A percentile compares a stretch with the other conserved stretches of the same genome.
Evolutionary conservation across 2,113 vertebrate species (phyloP).

Genomic region (Chaetops frenatus): DNA sequence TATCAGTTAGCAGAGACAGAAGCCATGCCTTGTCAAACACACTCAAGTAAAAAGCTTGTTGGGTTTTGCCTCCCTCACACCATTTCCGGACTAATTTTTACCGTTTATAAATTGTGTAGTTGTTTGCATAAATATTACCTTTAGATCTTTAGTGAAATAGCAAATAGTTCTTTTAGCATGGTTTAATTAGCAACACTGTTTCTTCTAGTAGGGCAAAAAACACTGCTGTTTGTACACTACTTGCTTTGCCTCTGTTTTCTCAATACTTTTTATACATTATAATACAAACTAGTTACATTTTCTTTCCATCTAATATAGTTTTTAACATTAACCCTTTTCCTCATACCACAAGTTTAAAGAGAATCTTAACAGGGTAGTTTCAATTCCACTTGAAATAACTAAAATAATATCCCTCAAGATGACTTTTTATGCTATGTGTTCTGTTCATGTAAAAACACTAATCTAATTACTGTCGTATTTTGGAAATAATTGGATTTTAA

Average conservation of each 20-base stretch:
- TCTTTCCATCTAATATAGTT: not conserved
- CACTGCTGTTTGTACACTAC: not conserved
- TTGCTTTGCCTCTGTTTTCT: not conserved
- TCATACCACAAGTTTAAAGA: not conserved
- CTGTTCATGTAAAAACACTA: conserved; percentile 41
- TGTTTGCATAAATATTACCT: not conserved
- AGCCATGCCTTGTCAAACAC: not conserved
- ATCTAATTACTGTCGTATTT: conserved; percentile 71
- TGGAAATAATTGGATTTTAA: conserved; percentile 65
- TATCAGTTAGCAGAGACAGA: conserved; percentile 16
- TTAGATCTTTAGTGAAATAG: not conserved
- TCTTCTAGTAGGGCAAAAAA: not conserved
- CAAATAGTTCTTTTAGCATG: not conserved
- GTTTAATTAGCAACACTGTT: not conserved
- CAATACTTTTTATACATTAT: not conserved
- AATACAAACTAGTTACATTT: not conserved
- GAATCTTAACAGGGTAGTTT: not conserved
- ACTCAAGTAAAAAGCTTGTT: not conserved
- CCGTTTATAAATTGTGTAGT: not conserved
- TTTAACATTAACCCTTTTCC: not conserved
- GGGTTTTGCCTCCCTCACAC: not conserved
- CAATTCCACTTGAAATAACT: not conserved
- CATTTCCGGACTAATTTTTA: not conserved
- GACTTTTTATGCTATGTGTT: not conserved
- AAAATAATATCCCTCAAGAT: conserved; percentile 11